These are phyloP conservation scores for Steinernema feltiae DNA, from an alignment of 1,140 invertebrate species.

Conservation along the genomic window DNA sequence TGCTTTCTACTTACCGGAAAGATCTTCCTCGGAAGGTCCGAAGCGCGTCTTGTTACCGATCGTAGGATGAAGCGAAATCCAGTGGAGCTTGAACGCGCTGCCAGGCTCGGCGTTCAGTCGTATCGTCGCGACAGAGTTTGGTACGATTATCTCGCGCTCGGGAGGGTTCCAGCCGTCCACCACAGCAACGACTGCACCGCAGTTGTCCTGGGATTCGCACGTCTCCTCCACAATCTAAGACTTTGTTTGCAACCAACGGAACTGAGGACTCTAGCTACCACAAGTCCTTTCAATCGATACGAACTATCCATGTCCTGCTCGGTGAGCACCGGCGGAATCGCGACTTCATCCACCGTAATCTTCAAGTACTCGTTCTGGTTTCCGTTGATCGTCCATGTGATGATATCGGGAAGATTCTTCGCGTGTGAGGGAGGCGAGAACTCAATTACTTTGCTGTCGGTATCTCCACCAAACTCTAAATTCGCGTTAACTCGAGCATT, in stretches of 20 bases:
- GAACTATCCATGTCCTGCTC: neutral
- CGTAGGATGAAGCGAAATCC: neutral
- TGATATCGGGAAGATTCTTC: neutral
- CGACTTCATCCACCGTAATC: constrained; percentile 23
- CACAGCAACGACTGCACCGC: neutral
- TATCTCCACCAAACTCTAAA: constrained; percentile 34
- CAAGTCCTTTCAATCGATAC: neutral
- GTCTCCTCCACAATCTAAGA: neutral
- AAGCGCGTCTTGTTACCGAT: neutral
- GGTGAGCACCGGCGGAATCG: neutral
- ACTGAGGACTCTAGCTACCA: neutral
- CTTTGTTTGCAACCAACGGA: neutral
- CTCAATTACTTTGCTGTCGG: constrained; percentile 25
- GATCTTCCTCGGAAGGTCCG: neutral
- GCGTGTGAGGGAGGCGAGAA: constrained; percentile 20
- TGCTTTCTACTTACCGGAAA: neutral
- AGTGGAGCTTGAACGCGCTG: neutral
- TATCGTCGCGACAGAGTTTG: neutral
- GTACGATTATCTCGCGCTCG: neutral
- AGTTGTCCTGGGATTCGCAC: neutral
- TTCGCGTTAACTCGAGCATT: no score
- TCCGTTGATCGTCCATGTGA: constrained; percentile 15
- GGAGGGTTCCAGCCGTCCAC: constrained; percentile 3
- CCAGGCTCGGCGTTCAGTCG: neutral
- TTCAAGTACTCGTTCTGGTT: constrained; percentile 24